These are phyloP conservation scores for Antheraea pernyi DNA, from an alignment of 1,140 invertebrate species.

Conservation along the genomic window DNA sequence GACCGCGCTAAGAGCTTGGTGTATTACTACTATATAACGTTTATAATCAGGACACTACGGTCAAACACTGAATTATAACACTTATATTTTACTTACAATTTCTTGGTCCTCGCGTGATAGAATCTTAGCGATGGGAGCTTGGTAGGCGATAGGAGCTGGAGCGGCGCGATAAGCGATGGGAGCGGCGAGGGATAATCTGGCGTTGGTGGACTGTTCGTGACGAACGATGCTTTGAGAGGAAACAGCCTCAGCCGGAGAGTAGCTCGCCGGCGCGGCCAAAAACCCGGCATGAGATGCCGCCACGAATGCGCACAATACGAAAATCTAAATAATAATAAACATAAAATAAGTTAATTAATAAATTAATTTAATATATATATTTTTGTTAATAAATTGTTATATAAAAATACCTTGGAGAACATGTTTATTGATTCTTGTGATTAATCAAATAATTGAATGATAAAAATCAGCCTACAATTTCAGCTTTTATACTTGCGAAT, in stretches of 20 bases:
- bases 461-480: neutral
- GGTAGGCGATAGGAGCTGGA: conserved; percentile 19
- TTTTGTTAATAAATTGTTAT: too few species aligned
- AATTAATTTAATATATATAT: neutral
- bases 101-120: conserved; percentile 6
- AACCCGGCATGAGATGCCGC: conserved; percentile 47
- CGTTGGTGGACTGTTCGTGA: conserved; percentile 74
- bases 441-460: conserved; percentile 19
- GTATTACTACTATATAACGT: too few species aligned
- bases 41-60: too few species aligned
- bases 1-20: too few species aligned
- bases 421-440: conserved; percentile 27
- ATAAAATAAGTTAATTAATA: conserved; percentile 8
- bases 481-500: conserved; percentile 20
- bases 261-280: conserved; percentile 36
- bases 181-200: conserved; percentile 79
- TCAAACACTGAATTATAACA: too few species aligned
- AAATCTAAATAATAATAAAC: conserved; percentile 27
- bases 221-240: conserved; percentile 53
- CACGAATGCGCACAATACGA: conserved; percentile 43
- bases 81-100: conserved; percentile 6
- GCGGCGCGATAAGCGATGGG: conserved; percentile 29
- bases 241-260: conserved; percentile 41
- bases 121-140: conserved; percentile 76
- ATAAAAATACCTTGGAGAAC: conserved; percentile 37